Evolutionary conservation across 2,797 vertebrate genomes (phyloP).

Genomic region (Sarcoramphus papa): DNA sequence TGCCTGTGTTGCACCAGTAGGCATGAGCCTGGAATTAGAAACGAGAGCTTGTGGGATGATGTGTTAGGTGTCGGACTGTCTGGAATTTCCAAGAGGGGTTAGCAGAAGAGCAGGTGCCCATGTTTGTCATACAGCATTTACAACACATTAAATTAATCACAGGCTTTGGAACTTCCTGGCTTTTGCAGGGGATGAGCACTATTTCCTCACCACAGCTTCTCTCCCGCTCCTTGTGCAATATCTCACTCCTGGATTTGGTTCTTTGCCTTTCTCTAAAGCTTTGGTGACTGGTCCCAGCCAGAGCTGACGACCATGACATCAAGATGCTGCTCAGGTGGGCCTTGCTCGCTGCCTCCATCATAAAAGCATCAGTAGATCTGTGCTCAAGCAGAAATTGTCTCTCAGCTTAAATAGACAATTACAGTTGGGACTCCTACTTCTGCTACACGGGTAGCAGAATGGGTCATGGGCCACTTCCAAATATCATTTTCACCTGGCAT

Average conservation of each 20-base stretch:
- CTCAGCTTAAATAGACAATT: background rate
- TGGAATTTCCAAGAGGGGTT: conserved; percentile 43
- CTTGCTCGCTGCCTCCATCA: background rate
- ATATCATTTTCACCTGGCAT: background rate
- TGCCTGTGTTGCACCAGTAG: rapidly evolving
- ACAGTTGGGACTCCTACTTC: background rate
- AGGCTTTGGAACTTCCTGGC: conserved; percentile 49
- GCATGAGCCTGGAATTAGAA: background rate
- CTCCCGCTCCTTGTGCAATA: conserved; percentile 30
- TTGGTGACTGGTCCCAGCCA: background rate
- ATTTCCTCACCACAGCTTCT: conserved; percentile 18
- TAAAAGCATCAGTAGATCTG: background rate
- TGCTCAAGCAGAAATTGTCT: background rate
- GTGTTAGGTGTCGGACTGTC: background rate
- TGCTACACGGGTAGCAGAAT: background rate
- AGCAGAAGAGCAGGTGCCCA: conserved; percentile 13
- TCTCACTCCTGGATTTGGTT: background rate
- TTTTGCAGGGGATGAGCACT: background rate
- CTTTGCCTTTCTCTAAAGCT: background rate
- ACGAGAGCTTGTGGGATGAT: background rate
- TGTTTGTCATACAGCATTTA: conserved; percentile 41
- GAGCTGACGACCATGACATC: background rate
- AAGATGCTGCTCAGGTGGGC: background rate
- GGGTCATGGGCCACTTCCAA: background rate
- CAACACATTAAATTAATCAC: conserved; percentile 55